phyloP scores from a whole-genome alignment of 2,797 vertebrate species.

The Sarcophilus harrisii region DNA sequence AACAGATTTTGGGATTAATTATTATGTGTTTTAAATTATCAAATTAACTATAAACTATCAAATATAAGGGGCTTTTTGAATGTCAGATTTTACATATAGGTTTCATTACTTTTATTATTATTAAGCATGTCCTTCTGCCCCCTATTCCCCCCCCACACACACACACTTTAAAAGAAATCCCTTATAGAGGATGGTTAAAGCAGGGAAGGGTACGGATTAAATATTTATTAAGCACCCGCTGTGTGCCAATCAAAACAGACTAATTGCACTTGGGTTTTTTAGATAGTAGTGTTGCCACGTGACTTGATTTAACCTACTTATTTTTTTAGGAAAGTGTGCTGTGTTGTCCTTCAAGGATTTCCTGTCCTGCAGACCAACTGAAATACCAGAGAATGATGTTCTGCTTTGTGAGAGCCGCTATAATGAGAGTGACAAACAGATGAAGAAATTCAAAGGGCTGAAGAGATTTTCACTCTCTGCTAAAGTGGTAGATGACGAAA shows the following conservation, averaged over 20 bases:
- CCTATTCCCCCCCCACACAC: not conserved
- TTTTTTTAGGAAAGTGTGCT: slow-evolving; percentile 92
- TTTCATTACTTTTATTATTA: not conserved
- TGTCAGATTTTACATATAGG: not conserved
- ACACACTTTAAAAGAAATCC: slow-evolving; percentile 35
- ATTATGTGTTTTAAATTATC: slow-evolving; percentile 28
- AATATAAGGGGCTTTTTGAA: not conserved
- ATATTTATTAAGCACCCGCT: not conserved
- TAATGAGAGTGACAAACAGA: slow-evolving; percentile 96
- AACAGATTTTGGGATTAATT: slow-evolving; percentile 31
- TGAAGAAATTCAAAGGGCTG: slow-evolving; percentile 99
- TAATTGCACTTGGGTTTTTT: slow-evolving; percentile 28
- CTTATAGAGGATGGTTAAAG: not conserved
- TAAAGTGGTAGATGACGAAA: slow-evolving; percentile 98
- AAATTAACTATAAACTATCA: too few relatives aligned
- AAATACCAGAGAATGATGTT: slow-evolving; percentile 93
- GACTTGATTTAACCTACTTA: slow-evolving; percentile 70
- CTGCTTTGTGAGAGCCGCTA: slow-evolving; percentile 98
- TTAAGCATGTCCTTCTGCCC: slow-evolving; percentile 1
- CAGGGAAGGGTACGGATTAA: not conserved
- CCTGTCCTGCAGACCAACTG: slow-evolving; percentile 95
- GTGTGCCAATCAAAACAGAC: too few relatives aligned
- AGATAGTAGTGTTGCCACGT: not conserved
- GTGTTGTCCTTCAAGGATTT: slow-evolving; percentile 98
- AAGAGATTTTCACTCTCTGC: slow-evolving; percentile 98